Evolutionary conservation across 2,797 vertebrate genomes (phyloP).

Genomic region (Micromesistius poutassou): DNA sequence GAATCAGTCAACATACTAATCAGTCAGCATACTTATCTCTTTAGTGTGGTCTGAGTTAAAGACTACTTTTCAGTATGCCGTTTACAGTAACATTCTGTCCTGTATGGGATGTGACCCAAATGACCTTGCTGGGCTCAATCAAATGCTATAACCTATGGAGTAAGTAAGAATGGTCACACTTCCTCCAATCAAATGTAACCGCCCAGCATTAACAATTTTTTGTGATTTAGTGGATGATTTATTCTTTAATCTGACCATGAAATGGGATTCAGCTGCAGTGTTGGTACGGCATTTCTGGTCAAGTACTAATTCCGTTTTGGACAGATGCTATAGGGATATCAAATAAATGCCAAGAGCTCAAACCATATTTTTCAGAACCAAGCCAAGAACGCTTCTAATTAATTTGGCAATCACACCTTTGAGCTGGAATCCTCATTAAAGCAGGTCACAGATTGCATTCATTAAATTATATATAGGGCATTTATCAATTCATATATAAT

Average conservation of each 20-base stretch:
- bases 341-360: neutral
- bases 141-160: neutral
- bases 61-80: neutral
- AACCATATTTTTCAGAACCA: neutral
- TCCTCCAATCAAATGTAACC: neutral
- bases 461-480: neutral
- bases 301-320: neutral
- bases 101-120: neutral
- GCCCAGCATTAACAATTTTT: neutral
- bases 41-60: neutral
- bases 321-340: neutral
- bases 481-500: neutral
- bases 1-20: neutral
- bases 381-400: neutral
- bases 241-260: neutral
- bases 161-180: neutral
- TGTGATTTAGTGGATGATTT: neutral
- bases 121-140: neutral
- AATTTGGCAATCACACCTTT: neutral
- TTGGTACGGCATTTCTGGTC: neutral
- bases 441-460: neutral
- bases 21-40: neutral
- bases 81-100: neutral
- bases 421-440: neutral
- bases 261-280: neutral